Percentiles rank a stretch among this genome's conserved stretches.
Conservation (phyloP, 2,113 vertebrate species). For the Polypterus bichir region DNA sequence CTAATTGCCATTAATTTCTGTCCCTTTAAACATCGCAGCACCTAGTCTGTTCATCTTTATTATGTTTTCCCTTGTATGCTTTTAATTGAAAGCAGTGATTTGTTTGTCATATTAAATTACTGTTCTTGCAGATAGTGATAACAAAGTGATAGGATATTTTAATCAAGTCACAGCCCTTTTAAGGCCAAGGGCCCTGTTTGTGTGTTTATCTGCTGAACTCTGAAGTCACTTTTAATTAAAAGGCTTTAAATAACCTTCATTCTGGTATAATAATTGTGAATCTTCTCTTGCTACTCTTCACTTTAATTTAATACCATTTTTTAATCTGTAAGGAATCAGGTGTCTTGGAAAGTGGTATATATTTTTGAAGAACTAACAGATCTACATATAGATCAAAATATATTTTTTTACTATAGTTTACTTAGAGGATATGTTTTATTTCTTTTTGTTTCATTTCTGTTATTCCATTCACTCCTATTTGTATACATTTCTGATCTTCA, state of each 20-base stretch:
- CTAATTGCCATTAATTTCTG: neutral
- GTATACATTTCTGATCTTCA: too few relatives aligned
- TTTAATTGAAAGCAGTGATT: too few relatives aligned
- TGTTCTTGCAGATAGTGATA: neutral
- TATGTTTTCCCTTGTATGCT: too few relatives aligned
- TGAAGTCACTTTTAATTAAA: slow-evolving; percentile 41
- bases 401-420: too few relatives aligned
- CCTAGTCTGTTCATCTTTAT: neutral
- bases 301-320: slow-evolving; percentile 46
- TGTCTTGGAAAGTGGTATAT: slow-evolving; percentile 20
- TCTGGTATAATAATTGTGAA: slow-evolving; percentile 41
- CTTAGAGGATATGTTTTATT: too few relatives aligned
- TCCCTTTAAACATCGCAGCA: neutral
- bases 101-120: neutral
- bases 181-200: slow-evolving; percentile 18
- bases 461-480: too few relatives aligned
- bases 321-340: slow-evolving; percentile 39
- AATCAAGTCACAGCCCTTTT: slow-evolving; percentile 19
- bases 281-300: slow-evolving; percentile 37
- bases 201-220: slow-evolving; percentile 27
- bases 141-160: slow-evolving; percentile 25
- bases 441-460: too few relatives aligned
- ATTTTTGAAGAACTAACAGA: slow-evolving; percentile 21
- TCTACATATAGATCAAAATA: slow-evolving; percentile 16
- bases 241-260: slow-evolving; percentile 43